A percentile compares a stretch with the other conserved stretches of the same genome.
Conservation (phyloP, 2,797 vertebrate species). For the Tolypeutes matacus region DNA sequence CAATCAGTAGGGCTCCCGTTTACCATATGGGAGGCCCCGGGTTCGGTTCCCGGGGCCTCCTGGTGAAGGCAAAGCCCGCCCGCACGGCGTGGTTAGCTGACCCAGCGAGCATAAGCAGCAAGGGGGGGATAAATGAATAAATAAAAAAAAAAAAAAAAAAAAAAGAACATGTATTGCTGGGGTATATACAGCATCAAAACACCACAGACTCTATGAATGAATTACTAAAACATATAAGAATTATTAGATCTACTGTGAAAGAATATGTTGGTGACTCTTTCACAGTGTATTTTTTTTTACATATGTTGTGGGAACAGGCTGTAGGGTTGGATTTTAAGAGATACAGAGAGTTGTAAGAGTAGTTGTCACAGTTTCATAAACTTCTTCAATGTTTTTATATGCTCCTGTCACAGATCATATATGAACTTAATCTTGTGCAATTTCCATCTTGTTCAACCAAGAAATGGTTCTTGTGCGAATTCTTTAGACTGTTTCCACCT, state of each 20-base stretch:
- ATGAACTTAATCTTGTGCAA: constrained; percentile 63
- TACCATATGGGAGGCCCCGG: too few relatives aligned
- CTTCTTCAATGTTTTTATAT: constrained; percentile 64
- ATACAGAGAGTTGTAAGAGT: neutral
- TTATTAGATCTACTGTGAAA: neutral
- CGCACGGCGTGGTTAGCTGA: too few relatives aligned
- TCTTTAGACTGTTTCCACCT: constrained; percentile 66
- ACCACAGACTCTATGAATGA: constrained; percentile 4
- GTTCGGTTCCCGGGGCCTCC: too few relatives aligned
- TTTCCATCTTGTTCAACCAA: constrained; percentile 72
- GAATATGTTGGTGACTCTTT: neutral
- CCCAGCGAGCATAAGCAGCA: too few relatives aligned
- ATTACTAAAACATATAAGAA: neutral
- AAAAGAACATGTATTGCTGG: too few relatives aligned
- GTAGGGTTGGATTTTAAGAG: constrained; percentile 49
- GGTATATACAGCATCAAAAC: too few relatives aligned
- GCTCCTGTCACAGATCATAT: constrained; percentile 43
- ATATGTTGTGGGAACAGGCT: neutral
- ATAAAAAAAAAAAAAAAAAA: too few relatives aligned
- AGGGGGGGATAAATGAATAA: too few relatives aligned
- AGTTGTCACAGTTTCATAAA: neutral
- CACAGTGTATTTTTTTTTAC: neutral
- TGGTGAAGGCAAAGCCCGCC: too few relatives aligned
- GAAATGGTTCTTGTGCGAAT: constrained; percentile 58
- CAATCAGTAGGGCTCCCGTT: too few relatives aligned